A percentile compares a stretch with the other conserved stretches of the same genome.
These are phyloP conservation scores for Epsilonema sp. DNA, from an alignment of 2,888 invertebrate genomes.

Conservation along the genomic window DNA sequence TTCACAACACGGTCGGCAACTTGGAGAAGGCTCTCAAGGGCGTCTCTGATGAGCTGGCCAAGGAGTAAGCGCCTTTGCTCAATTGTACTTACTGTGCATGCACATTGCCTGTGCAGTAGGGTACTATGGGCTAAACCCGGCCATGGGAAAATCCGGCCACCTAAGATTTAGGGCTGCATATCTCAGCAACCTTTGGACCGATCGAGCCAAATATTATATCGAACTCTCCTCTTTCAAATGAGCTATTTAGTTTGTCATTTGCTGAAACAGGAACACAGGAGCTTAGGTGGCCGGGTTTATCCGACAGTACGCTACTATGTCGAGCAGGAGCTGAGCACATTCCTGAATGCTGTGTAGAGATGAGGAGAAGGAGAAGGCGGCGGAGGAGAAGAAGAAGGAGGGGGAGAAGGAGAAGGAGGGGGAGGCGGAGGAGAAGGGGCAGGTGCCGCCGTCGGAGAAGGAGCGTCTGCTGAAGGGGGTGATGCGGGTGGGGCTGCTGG, in stretches of 20 bases:
- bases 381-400: neutral
- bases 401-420: conserved; percentile 2
- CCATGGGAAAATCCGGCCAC: no score
- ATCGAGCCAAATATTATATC: no score
- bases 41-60: conserved; percentile 65
- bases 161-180: no score
- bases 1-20: conserved; percentile 79
- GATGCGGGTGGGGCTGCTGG: conserved; percentile 79
- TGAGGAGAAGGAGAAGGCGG: neutral
- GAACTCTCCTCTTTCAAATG: no score
- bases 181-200: no score
- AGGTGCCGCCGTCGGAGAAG: conserved; percentile 9
- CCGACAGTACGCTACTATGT: no score
- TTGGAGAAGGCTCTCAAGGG: conserved; percentile 80
- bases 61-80: no score
- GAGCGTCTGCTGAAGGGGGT: conserved; percentile 45
- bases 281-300: neutral
- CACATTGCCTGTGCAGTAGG: no score
- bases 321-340: no score
- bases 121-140: no score
- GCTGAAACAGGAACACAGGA: neutral
- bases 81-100: no score
- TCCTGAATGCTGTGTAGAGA: neutral
- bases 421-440: conserved; percentile 9
- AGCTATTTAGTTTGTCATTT: no score